Evolutionary conservation across 2,113 vertebrate genomes (phyloP), one percentile per base, ranked within the genome.

Genomic region (Pluvialis apricaria): DNA sequence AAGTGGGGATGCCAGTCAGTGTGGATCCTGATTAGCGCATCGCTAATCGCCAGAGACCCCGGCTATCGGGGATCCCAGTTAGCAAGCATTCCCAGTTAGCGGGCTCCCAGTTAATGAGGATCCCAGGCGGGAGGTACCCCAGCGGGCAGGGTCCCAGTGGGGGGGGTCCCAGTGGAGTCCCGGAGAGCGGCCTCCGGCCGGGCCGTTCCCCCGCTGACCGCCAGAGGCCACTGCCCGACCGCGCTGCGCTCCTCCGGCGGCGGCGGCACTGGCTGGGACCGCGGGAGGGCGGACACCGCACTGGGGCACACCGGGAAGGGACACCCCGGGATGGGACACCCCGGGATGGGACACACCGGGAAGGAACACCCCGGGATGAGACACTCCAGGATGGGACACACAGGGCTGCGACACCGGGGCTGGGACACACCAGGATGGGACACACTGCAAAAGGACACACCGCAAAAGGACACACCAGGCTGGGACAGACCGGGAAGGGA

Each of bases 401-500:
- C 6, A 2, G 21, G 32, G 11, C 1, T 42, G 62, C 26, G 26
- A 32, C 66, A 66, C 13, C 9, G 25, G 10, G 29, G 21, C 0
- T 49, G 75, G 57, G n/a, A 15, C 21, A 19, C 31, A 26, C 9
- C 8, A 3, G 32, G 34, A 10, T 49, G 21, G 13, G 62, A 10
- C 6, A 31, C 12, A 6, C 42, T 15, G 3, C 42, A 42, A 42
- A 13, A 42, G 11, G 61, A 10, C 6, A 31, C 12, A 6, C 1
- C 0, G 0, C n/a, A 13, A 10, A 19, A 0, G 42, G 31, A 25
- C 11, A 75, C 10, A 11, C 5, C 10, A 16, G 14, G 4, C 5
- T n/a, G 81, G 57, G 31, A 52, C 9, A 25, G 4, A 13, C 15
- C 5, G 10, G 21, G 26, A n/a, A n/a, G 81, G 57, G 31, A 52